Evolutionary conservation across 53 echinoderm and acorn worm species (phyloP).

Genomic region (Apostichopus leukothele): DNA sequence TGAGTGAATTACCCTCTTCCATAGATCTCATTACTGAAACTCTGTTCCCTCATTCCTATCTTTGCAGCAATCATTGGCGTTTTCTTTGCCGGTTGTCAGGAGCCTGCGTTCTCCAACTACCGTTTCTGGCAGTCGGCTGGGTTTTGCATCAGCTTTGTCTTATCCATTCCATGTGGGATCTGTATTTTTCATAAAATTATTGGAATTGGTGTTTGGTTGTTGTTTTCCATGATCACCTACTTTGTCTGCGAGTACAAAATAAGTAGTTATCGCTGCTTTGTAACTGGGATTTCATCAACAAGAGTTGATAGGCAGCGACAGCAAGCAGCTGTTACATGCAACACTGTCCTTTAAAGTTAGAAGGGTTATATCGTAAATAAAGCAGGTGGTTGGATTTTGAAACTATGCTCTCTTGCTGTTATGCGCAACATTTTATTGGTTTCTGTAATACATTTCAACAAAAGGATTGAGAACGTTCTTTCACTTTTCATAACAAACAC

Average conservation of each 20-base stretch:
- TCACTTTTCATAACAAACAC: too few relatives aligned
- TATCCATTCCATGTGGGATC: conserved; percentile 54
- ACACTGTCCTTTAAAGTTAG: too few relatives aligned
- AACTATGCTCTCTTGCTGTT: too few relatives aligned
- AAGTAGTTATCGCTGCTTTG: not conserved
- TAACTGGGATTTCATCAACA: not conserved
- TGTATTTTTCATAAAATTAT: conserved; percentile 67
- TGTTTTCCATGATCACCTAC: conserved; percentile 26
- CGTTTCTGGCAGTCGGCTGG: conserved; percentile 80
- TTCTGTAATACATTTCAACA: too few relatives aligned
- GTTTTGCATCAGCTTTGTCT: conserved; percentile 71
- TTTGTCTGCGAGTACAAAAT: conserved; percentile 18
- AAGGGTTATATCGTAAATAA: too few relatives aligned
- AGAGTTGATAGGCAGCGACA: too few relatives aligned
- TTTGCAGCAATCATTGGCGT: conserved; percentile 81
- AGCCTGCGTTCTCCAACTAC: conserved; percentile 87
- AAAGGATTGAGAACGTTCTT: too few relatives aligned
- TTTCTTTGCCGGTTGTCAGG: conserved; percentile 76
- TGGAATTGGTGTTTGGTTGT: conserved; percentile 1
- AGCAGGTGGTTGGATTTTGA: too few relatives aligned
- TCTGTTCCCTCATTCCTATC: conserved; percentile 12
- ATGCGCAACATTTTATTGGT: too few relatives aligned
- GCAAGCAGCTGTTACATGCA: too few relatives aligned
- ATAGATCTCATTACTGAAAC: too few relatives aligned
- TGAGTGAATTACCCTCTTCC: too few relatives aligned